Evolutionary conservation across 2,113 vertebrate genomes (phyloP).

Genomic region (Hyaena hyaena): DNA sequence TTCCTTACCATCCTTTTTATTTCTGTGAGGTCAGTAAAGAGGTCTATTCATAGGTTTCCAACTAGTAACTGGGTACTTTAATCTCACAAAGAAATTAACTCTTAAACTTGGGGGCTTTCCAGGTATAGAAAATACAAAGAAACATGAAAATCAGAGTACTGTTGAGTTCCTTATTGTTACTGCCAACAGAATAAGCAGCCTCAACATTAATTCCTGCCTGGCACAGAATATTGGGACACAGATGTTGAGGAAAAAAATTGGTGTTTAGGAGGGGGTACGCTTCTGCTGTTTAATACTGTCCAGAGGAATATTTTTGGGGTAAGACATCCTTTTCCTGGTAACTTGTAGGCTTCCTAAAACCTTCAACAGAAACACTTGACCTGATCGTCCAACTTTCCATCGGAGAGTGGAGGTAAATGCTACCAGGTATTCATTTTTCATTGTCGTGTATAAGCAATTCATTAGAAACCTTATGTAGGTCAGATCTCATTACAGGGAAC

Average conservation of each 20-base stretch:
- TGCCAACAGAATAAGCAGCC: neutral
- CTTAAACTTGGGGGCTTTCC: neutral
- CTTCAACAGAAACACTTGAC: neutral
- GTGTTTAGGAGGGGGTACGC: neutral
- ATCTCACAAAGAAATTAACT: neutral
- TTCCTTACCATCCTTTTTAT: neutral
- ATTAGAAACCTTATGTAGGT: neutral
- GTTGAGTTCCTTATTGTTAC: neutral
- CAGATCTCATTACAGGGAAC: neutral
- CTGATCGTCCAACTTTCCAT: neutral
- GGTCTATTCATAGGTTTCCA: slow-evolving; percentile 25
- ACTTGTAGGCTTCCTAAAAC: neutral
- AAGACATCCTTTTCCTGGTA: neutral
- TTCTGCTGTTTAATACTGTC: neutral
- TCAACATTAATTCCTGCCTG: neutral
- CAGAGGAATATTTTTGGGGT: neutral
- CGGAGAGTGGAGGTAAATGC: neutral
- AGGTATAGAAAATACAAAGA: neutral
- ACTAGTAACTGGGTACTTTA: neutral
- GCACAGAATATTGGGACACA: neutral
- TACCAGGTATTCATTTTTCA: neutral
- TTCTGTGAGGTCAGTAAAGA: neutral
- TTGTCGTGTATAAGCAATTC: neutral
- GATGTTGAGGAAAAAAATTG: neutral
- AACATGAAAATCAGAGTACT: neutral